Percentiles rank a stretch among this genome's conserved stretches.
These are phyloP conservation scores for Heliconius sara DNA, from an alignment of 2,888 invertebrate species.

Conservation along the genomic window DNA sequence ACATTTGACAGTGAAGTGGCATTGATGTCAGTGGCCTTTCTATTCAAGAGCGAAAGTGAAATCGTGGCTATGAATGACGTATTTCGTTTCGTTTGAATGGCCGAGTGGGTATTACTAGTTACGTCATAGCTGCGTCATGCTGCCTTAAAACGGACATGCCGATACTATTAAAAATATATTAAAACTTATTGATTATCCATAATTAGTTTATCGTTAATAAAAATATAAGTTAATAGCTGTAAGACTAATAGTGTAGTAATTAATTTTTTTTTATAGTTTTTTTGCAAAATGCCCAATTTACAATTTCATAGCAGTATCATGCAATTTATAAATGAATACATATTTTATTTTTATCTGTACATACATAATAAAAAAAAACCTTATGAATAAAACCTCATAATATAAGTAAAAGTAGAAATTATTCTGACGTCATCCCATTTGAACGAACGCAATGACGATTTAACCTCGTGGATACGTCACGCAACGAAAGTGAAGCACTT, in stretches of 20 bases:
- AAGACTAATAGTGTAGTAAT: background rate
- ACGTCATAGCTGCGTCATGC: conserved; percentile 1
- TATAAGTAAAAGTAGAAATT: background rate
- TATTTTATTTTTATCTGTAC: background rate
- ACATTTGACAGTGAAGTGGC: background rate
- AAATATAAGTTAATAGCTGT: background rate
- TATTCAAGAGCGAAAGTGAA: conserved; percentile 20
- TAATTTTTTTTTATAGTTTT: background rate
- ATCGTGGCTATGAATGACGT: conserved; percentile 15
- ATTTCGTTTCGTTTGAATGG: background rate
- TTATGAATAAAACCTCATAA: background rate
- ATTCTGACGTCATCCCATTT: conserved; percentile 1
- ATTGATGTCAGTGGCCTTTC: conserved; percentile 9
- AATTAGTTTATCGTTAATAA: background rate
- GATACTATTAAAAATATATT: conserved; percentile 2
- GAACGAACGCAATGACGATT: conserved; percentile 3
- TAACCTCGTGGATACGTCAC: conserved; percentile 5
- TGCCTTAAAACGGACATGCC: too few species aligned
- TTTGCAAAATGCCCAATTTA: background rate
- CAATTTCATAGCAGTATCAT: background rate
- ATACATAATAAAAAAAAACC: background rate
- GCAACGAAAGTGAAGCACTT: conserved; percentile 12
- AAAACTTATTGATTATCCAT: background rate
- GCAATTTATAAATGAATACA: background rate
- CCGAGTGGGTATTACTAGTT: background rate